Evolutionary conservation across 2,888 invertebrate genomes (phyloP), one percentile per base, ranked within the genome.

Genomic region (Chrysodeixis includens): DNA sequence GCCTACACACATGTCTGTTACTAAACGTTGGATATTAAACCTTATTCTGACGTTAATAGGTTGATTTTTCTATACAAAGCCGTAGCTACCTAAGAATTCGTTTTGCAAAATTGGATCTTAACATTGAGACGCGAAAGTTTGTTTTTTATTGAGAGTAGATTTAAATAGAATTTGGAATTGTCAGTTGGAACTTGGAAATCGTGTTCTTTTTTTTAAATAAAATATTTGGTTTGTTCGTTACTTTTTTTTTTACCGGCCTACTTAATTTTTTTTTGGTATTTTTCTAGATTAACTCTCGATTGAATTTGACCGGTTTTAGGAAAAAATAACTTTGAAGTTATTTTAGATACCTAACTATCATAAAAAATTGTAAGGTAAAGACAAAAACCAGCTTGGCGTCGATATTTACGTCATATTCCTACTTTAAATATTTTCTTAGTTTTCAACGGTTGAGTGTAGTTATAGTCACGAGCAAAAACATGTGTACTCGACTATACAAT

Each of bases 1-100:
- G 81, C 84, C 79, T 76, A 76, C 71, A 58, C 65, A 67, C 70
- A 81, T 75, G 76, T 77, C 69, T 53, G 46, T 53, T 0, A 1
- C 3, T 1, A 14, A 14, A 26, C 56, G 56, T 30, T 44, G 22
- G 30, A 57, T 57, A 51, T 60, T 0, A 18, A n/a, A 61, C 57
- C n/a, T 51, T 76, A 26, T 3, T 0, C 0, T 0, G 0, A 12
- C n/a, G 0, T 0, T 0, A 20, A 10, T 20, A 49, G 46, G 20
- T 49, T 1, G 9, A 20, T 20, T 20, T 49, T 49, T 9, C 0
- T 18, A 10, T 20, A 18, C 1, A 20, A 7, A 10, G 10, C 6
- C 10, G 0, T 4, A 4, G 0, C 6, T 51, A 9, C 20, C 7
- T 49, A 20, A 56, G 18, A 44, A 53, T 49, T 16, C n/a, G 46